Conservation (phyloP, 2,888 invertebrate species). For the Julus scanicus region DNA sequence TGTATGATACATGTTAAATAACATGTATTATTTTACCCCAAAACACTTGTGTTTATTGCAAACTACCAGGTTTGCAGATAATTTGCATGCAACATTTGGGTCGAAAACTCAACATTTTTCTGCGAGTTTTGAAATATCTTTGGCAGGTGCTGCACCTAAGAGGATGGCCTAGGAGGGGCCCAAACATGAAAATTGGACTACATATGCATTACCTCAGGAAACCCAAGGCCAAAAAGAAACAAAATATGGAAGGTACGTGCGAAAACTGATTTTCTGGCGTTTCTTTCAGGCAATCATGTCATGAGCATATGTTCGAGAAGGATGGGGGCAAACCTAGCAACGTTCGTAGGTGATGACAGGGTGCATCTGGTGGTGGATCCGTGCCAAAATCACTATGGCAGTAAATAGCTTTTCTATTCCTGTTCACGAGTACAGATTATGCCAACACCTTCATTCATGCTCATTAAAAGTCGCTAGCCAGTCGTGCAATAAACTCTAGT, state of each 20-base stretch:
- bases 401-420: constrained; percentile 41
- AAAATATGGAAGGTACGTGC: neutral
- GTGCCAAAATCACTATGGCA: neutral
- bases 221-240: constrained; percentile 6
- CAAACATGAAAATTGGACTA: neutral
- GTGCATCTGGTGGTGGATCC: constrained; percentile 36
- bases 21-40: too few relatives aligned
- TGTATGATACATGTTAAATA: too few relatives aligned
- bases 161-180: neutral
- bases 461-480: neutral
- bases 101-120: too few relatives aligned
- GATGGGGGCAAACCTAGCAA: neutral
- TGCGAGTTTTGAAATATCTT: neutral
- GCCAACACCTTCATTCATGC: constrained; percentile 43
- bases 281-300: neutral
- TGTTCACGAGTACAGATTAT: neutral
- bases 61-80: too few relatives aligned
- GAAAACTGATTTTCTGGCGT: neutral
- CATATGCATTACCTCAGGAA: neutral
- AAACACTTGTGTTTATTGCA: too few relatives aligned
- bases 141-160: neutral
- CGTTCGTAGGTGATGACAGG: constrained; percentile 32
- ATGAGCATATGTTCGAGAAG: constrained; percentile 14
- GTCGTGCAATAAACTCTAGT: constrained; percentile 14
- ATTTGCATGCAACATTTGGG: too few relatives aligned